These are phyloP conservation scores for Chroicocephalus ridibundus DNA, from an alignment of 2,113 vertebrate genomes.

Conservation along the genomic window DNA sequence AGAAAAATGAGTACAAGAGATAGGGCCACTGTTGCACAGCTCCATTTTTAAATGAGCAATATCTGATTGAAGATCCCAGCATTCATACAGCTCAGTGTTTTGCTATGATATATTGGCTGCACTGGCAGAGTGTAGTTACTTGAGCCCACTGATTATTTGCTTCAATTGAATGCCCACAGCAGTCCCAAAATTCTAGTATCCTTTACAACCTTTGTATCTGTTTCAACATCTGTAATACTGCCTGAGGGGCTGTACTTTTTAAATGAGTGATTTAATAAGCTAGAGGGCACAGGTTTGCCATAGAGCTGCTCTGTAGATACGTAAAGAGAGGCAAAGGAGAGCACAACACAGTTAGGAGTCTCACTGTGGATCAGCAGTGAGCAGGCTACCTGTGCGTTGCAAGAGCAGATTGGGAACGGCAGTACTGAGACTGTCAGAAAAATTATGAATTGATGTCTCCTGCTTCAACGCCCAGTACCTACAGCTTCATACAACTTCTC, in stretches of 20 bases:
- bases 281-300: neutral
- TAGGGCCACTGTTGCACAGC: slow-evolving; percentile 27
- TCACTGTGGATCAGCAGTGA: neutral
- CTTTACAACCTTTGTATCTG: neutral
- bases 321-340: neutral
- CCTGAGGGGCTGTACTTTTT: neutral
- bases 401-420: neutral
- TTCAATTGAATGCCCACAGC: neutral
- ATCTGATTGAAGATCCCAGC: slow-evolving; percentile 32
- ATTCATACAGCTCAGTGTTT: neutral
- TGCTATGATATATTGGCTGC: neutral
- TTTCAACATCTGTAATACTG: neutral
- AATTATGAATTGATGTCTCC: neutral
- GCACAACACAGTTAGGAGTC: neutral
- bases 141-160: neutral
- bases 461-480: neutral
- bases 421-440: neutral
- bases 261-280: neutral
- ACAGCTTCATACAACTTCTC: neutral
- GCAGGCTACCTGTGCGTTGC: neutral
- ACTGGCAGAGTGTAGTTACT: neutral
- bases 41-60: slow-evolving; percentile 55
- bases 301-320: neutral
- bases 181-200: neutral
- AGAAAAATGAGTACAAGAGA: slow-evolving; percentile 53